Base-by-base conservation (phyloP, 2,113 vertebrate genomes). In the Hypocryptadius cinnamomeus region DNA sequence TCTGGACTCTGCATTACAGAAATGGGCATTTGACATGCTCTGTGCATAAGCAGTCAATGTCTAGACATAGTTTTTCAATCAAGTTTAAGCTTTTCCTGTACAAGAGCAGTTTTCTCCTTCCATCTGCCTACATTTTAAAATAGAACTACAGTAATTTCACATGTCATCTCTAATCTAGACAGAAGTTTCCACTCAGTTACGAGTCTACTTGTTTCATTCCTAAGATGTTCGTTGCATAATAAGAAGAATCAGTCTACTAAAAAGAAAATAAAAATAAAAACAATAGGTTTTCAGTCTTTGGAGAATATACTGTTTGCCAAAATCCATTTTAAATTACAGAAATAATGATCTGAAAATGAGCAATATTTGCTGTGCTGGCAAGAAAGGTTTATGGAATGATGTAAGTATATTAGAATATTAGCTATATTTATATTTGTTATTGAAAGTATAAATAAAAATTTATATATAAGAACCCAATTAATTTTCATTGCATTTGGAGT, bases 21-120 rank as follows among this genome's bases (percentile, higher is more conserved):
- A 94, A 87, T 89, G 65, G 83, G 28, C 92, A 94, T 94, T 94
- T 96, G 80, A 95, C 76, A 85, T 94, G 83, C 87, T 95, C 19
- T 6, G 48, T 73, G 70, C 77, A 88, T 91, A 93, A 94, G 47
- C 76, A 82, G 51, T 90, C 95, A 45, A 42, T 85, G 93, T 96
- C 95, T 96, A 95, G 95, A 97, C 94, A 79, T 23, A 79, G 42
- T 69, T 87, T 95, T 97, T 96, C 79, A 86, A 91, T 91, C 21
- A 74, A 92, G 45, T 96, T 96, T 96, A 91, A 88, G 59, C 40
- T 88, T 93, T 87, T 90, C 35, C 56, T 80, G 25, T 50, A 74
- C 61, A 70, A 79, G 21, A 93, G 22, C 53, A 96, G 80, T 54
- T 51, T 92, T 76, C 59, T 95, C 40, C 82, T 86, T 59, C 64